Conservation (phyloP, 2,888 invertebrate genomes). For the Andrena haemorrhoa region DNA sequence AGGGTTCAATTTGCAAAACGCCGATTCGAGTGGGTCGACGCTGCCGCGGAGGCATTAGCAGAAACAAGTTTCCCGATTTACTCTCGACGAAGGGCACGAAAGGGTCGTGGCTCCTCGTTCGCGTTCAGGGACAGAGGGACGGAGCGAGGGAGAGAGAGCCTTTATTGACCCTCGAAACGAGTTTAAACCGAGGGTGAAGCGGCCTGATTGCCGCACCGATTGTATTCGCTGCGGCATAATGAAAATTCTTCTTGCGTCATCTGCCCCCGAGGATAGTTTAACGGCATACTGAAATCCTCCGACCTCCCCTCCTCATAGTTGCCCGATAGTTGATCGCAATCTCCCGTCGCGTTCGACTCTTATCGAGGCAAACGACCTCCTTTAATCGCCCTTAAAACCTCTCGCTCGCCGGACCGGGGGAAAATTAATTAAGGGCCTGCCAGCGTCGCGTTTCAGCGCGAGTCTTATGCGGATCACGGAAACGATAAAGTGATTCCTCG, state of each 20-base stretch:
- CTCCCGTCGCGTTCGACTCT: constrained; percentile 33
- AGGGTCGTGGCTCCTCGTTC: constrained; percentile 39
- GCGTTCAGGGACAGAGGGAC: neutral
- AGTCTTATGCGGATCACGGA: constrained; percentile 19
- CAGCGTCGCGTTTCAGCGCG: neutral
- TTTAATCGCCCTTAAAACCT: constrained; percentile 22
- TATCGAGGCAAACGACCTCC: constrained; percentile 1
- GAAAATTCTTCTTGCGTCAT: constrained; percentile 73
- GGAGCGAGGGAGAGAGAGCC: constrained; percentile 18
- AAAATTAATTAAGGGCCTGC: constrained; percentile 37
- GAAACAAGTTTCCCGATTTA: constrained; percentile 61
- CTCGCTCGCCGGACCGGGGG: neutral
- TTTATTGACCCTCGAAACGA: constrained; percentile 72
- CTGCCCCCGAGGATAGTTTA: constrained; percentile 61
- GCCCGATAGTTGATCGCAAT: constrained; percentile 42
- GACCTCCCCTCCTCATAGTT: constrained; percentile 21
- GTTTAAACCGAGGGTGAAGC: constrained; percentile 72
- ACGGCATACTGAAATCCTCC: constrained; percentile 46
- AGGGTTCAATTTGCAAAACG: constrained; percentile 52
- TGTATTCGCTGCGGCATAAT: constrained; percentile 65
- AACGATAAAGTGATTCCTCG: constrained; percentile 6
- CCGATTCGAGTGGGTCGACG: constrained; percentile 49
- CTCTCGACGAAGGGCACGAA: constrained; percentile 49
- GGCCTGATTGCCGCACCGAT: constrained; percentile 70
- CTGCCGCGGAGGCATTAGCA: constrained; percentile 43